Base-by-base conservation (phyloP, 37 sponge, comb jelly and placozoan species). In the Bolinopsis microptera region DNA sequence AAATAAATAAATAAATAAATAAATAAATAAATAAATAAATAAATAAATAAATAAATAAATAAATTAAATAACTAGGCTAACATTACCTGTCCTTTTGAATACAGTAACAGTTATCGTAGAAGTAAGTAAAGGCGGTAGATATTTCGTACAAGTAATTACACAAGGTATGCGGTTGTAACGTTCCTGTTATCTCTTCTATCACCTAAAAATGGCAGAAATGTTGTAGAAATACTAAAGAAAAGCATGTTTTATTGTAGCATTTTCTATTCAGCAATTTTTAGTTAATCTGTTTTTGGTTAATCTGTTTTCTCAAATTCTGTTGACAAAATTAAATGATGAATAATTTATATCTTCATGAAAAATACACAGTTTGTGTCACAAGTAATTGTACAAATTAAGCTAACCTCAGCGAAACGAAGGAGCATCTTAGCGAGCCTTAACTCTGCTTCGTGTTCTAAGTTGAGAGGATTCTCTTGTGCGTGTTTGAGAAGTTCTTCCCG, bases 31-130 rank as follows among this genome's bases (percentile, higher is more conserved):
- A n/a, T n/a, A n/a, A n/a, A n/a, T n/a, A n/a, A n/a, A n/a, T n/a
- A n/a, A n/a, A n/a, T n/a, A n/a, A n/a, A n/a, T n/a, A n/a, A n/a
- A n/a, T n/a, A n/a, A n/a, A n/a, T n/a, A n/a, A n/a, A n/a, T n/a
- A n/a, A n/a, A n/a, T n/a, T n/a, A n/a, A n/a, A n/a, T n/a, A n/a
- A n/a, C n/a, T n/a, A n/a, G n/a, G n/a, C n/a, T n/a, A n/a, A n/a
- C n/a, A n/a, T n/a, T 30, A 72, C 75, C 90, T 48, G 38, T 96
- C 94, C 93, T 96, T 97, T 95, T 97, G 95, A 0, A 98, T 95
- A 94, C 99, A 98, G 93, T 98, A 98, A 92, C 97, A 97, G 76
- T 88, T 95, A 41, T 98, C 99, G 76, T 98, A 98, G 94, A 98
- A 98, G 68, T 96, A 96, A 16, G 96, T 96, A 92, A 98, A 97